Conservation (phyloP, 2,888 invertebrate genomes). For the Mactromeris polynyma region DNA sequence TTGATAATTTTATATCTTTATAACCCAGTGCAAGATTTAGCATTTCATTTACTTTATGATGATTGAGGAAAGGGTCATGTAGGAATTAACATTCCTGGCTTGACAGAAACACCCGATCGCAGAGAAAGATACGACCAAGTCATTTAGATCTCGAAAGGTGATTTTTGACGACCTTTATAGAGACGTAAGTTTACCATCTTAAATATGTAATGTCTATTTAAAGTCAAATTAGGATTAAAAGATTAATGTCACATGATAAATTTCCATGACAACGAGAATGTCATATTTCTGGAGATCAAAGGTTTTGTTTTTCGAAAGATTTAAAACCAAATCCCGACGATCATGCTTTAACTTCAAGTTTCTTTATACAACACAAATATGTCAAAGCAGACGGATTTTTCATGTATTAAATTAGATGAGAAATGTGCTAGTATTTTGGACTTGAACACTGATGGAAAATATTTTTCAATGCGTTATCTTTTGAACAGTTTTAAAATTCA, state of each 20-base stretch:
- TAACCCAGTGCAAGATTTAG: background rate
- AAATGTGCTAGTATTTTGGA: background rate
- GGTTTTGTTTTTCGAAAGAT: conserved; percentile 19
- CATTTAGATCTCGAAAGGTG: conserved; percentile 9
- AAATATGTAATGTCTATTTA: conserved; percentile 22
- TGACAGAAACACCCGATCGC: conserved; percentile 18
- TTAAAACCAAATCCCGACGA: background rate
- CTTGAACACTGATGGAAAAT: background rate
- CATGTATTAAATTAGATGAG: background rate
- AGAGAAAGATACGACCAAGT: background rate
- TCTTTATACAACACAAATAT: background rate
- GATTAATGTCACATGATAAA: conserved; percentile 32
- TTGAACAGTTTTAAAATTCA: background rate
- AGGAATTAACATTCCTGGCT: conserved; percentile 1
- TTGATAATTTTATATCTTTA: background rate
- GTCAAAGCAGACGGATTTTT: background rate
- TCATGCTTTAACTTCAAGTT: background rate
- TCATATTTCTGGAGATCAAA: conserved; percentile 46
- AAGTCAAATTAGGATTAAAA: conserved; percentile 23
- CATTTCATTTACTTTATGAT: background rate
- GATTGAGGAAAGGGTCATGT: background rate
- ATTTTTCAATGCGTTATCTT: background rate
- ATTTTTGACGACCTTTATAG: conserved; percentile 11
- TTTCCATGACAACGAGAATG: conserved; percentile 27
- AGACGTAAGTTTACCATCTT: background rate